Evolutionary conservation across 2,888 invertebrate species (phyloP).

Genomic region (Ypsolopha sequella): DNA sequence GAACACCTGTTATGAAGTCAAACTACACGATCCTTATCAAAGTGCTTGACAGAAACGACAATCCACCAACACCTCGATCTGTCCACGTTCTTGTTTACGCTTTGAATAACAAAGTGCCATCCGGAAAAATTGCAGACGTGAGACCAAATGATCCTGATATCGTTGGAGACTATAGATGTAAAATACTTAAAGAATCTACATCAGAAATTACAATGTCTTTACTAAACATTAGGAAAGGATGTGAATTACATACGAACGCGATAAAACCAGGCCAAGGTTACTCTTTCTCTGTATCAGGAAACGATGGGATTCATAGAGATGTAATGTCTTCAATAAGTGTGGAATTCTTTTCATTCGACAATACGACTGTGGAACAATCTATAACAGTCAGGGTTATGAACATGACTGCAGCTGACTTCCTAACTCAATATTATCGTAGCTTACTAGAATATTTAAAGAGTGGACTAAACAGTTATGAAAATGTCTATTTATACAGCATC

Average conservation of each 20-base stretch:
- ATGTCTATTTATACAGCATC: constrained; percentile 79
- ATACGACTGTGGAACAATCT: constrained; percentile 86
- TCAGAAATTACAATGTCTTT: constrained; percentile 69
- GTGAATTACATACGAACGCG: constrained; percentile 82
- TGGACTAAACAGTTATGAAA: constrained; percentile 75
- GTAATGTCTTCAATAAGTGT: constrained; percentile 90
- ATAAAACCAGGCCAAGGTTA: constrained; percentile 80
- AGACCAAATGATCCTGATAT: constrained; percentile 93
- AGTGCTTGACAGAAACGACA: constrained; percentile 91
- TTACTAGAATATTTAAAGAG: constrained; percentile 78
- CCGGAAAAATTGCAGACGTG: constrained; percentile 90
- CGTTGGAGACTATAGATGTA: constrained; percentile 91
- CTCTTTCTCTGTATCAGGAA: constrained; percentile 85
- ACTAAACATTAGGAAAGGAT: constrained; percentile 80
- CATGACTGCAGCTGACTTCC: constrained; percentile 79
- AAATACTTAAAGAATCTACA: constrained; percentile 78
- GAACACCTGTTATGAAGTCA: constrained; percentile 85
- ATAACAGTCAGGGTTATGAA: constrained; percentile 82
- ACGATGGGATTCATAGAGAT: constrained; percentile 89
- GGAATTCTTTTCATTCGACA: constrained; percentile 84
- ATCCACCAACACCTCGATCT: constrained; percentile 86
- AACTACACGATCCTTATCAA: constrained; percentile 82
- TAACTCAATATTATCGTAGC: constrained; percentile 81
- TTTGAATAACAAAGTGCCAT: constrained; percentile 80
- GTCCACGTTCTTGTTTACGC: constrained; percentile 84